Evolutionary conservation across 2,113 vertebrate species (phyloP), one percentile per base, ranked within the genome.

Genomic region (Ceratotherium simum): DNA sequence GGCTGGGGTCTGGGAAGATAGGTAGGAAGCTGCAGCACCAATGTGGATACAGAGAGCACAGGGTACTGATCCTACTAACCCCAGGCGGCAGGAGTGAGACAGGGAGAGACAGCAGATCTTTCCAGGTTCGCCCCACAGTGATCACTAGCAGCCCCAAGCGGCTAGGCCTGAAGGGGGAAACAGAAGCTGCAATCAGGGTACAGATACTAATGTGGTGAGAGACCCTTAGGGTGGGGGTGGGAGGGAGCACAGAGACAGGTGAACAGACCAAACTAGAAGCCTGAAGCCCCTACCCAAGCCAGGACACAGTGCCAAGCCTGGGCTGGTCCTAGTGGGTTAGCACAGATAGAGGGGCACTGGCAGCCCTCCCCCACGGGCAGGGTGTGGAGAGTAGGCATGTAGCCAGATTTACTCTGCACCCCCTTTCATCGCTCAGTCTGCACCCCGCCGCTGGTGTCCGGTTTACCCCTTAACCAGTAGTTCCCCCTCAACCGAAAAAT

Each of bases 131-230:
- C 69, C 58, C 64, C 29, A 92, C 51, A 56, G 73, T n/a, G 46
- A 90, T 58, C 93, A 90, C 85, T 36, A 95, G 95, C 94, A 91
- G 5, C 92, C 92, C 96, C 64, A 94, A 83, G 91, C 2, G 75
- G 90, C 88, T 96, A 92, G 91, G 96, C 96, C 83, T 97, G 80
- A 54, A 96, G 87, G 23, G 78, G 6, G 62, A 58, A 85, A 67
- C 29, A 60, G 96, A 85, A 94, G 54, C 96, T 92, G 64, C 90
- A 95, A 58, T 93, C 84, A 62, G 58, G 58, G 46, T 84, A 87
- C 39, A 33, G 27, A 93, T 6, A 93, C 46, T 72, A 69, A 94
- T 64, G 82, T 93, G 48, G 51, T 85, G 79, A 93, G 75, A 75
- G 78, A 92, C 69, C 25, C 93, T 70, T 75, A 67, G 42, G 54